Conservation (phyloP, 2,113 vertebrate species). For the Forbesichthys papilliferus region DNA sequence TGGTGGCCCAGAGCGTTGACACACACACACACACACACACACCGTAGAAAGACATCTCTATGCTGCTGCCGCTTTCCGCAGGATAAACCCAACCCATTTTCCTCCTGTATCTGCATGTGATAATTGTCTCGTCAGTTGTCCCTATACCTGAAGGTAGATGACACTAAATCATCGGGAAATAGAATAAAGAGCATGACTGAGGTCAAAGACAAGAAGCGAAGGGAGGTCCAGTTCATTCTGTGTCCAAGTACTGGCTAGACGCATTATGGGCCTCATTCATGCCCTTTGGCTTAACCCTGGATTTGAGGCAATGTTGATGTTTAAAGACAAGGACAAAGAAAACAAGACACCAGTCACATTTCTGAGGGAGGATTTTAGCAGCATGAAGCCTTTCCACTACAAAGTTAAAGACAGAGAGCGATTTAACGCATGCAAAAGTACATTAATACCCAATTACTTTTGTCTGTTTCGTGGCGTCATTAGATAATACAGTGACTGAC, state of each 20-base stretch:
- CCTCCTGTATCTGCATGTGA: neutral
- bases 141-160: neutral
- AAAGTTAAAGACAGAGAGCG: no score
- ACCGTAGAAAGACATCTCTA: neutral
- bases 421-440: no score
- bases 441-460: no score
- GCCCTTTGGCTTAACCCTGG: neutral
- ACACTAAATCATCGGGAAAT: neutral
- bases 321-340: no score
- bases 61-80: conserved; percentile 6
- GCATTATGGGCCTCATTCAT: no score
- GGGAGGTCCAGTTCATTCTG: neutral
- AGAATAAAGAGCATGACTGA: conserved; percentile 1
- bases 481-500: no score
- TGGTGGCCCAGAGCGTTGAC: conserved; percentile 19
- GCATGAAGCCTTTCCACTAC: no score
- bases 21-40: conserved; percentile 5
- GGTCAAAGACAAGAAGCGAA: neutral
- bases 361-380: no score
- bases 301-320: neutral
- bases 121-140: neutral
- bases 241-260: neutral
- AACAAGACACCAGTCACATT: no score
- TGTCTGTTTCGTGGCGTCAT: no score
- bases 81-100: neutral